These are phyloP conservation scores for Pangasius djambal DNA, from an alignment of 2,797 vertebrate species.

Conservation along the genomic window DNA sequence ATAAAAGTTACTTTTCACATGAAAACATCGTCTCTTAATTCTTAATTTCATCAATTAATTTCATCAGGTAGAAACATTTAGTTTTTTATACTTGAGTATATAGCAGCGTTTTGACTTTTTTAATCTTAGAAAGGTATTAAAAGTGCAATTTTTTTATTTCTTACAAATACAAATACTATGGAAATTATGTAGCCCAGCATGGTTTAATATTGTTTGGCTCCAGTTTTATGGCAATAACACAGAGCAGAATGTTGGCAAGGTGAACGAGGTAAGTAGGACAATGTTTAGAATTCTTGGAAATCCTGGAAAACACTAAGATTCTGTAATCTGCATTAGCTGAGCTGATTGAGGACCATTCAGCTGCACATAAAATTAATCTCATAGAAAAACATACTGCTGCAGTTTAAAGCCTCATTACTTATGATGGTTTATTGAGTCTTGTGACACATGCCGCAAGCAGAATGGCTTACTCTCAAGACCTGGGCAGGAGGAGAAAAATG, in stretches of 20 bases:
- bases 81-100: not conserved
- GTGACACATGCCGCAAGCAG: constrained; percentile 7
- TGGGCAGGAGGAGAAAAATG: not conserved
- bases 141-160: not conserved
- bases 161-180: not conserved
- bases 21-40: not conserved
- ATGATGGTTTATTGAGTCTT: not conserved
- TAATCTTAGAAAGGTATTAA: not conserved
- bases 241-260: constrained; percentile 2
- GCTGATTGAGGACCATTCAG: not conserved
- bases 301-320: constrained; percentile 10
- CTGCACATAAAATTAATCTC: constrained; percentile 7
- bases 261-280: not conserved
- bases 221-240: constrained; percentile 15
- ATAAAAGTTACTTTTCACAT: not conserved
- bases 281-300: constrained; percentile 16
- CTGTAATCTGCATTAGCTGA: not conserved
- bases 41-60: not conserved
- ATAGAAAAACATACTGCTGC: not conserved
- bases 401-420: constrained; percentile 12
- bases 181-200: not conserved
- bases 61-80: not conserved
- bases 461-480: constrained; percentile 3
- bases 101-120: not conserved
- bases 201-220: constrained; percentile 19